Evolutionary conservation across 2,113 vertebrate species (phyloP), one percentile per base, ranked within the genome.

Genomic region (Willisornis vidua): DNA sequence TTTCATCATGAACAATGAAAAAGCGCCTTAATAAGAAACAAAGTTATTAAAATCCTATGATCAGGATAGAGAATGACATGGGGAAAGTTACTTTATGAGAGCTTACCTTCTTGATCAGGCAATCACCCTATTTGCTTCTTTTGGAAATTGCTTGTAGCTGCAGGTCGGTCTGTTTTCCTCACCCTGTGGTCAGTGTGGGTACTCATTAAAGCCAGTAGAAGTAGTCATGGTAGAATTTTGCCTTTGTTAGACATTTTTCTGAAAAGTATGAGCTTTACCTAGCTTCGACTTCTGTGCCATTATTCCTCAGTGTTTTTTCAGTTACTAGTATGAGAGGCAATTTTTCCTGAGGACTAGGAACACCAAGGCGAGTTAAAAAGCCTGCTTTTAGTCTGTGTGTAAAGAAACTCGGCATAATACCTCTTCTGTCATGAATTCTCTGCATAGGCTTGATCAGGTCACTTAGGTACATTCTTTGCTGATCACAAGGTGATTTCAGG

Each of bases 11-110:
- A 87, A 83, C 26, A 90, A 94, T 43, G 41, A 28, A 43, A 73
- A 74, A 85, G 59, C 10, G 19, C 3, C 87, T 91, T 79, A 90
- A 58, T 84, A 95, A 93, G 43, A 96, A 94, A 91, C 91, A 33
- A 95, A 87, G 3, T 68, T 90, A 80, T 94, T 92, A 88, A 91
- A 48, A 48, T 85, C 8, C 91, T 96, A 95, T 74, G 26, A 84
- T 82, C 35, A 35, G 19, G 46, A 46, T 59, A 63, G 52, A 43
- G 8, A 77, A 58, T 76, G 24, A 75, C 31, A 43, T 13, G 23
- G 37, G 9, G 19, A 89, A 96, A 23, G 33, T 92, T 68, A 31
- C 6, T 63, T 83, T 4, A 6, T 73, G 19, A 54, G 9, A 75
- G 2, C 5, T 39, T 86, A 37, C 25, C 3, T 39, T 79, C 28